A percentile compares a stretch with the other conserved stretches of the same genome.
Evolutionary conservation across 2,113 vertebrate genomes (phyloP).

Genomic region (Rutilus rutilus): DNA sequence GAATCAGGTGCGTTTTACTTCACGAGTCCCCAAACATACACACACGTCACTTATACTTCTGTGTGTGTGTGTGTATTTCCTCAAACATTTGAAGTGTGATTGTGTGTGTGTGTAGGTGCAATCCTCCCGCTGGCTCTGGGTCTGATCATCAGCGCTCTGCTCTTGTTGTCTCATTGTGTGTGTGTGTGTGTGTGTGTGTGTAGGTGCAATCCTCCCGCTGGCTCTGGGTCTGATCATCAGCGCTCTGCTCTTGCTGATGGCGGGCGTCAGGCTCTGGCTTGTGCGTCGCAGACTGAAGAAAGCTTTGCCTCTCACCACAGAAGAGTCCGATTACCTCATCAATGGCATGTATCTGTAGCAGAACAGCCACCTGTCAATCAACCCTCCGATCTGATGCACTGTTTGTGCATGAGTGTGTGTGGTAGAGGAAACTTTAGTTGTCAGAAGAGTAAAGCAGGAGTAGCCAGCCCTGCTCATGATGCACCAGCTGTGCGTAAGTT

Average conservation of each 20-base stretch:
- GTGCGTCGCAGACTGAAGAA: constrained; percentile 93
- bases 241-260: constrained; percentile 90
- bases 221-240: constrained; percentile 92
- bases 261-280: constrained; percentile 86
- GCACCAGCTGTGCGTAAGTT: background rate
- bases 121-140: constrained; percentile 93
- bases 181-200: background rate
- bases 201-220: constrained; percentile 91
- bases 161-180: constrained; percentile 68
- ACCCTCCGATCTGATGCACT: background rate
- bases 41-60: background rate
- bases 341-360: constrained; percentile 98
- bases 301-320: constrained; percentile 91
- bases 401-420: background rate
- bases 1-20: constrained; percentile 82
- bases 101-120: constrained; percentile 73
- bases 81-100: background rate
- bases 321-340: constrained; percentile 99
- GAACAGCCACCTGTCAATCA: background rate
- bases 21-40: background rate
- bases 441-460: too few relatives aligned
- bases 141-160: constrained; percentile 88
- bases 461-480: background rate
- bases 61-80: background rate
- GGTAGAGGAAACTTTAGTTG: background rate